Evolutionary conservation across 1,140 invertebrate species (phyloP), one percentile per base, ranked within the genome.

Genomic region (Tetraneura akinire): DNA sequence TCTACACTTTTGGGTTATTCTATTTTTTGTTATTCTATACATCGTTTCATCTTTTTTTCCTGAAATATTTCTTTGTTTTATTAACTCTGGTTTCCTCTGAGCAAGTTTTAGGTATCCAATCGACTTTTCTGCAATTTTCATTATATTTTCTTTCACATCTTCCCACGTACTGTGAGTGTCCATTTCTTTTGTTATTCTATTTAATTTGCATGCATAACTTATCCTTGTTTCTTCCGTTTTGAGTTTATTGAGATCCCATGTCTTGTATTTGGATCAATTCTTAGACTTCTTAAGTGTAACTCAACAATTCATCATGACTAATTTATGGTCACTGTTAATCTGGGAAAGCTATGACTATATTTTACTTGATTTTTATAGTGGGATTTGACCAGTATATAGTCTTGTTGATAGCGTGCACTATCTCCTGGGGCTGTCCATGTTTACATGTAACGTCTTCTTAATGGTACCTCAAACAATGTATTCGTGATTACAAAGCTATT

Each of bases 281-380:
- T 66, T 66, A 45, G 64, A 66, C 32, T 21, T 70, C 21, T 26
- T 26, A 10, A 70, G 32, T n/a, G n/a, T n/a, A n/a, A n/a, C n/a
- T n/a, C n/a, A n/a, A n/a, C n/a, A n/a, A n/a, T n/a, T n/a, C n/a
- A n/a, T n/a, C n/a, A n/a, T n/a, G n/a, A 37, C n/a, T n/a, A n/a
- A n/a, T 37, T 4, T 42, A 3, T 42, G 47, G 13, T 14, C 42
- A 10, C 11, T 21, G 16, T 8, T 47, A 26, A 47, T 70, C 21
- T 6, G 10, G 60, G 55, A 42, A 64, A 80, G n/a, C 60, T 80
- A 42, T 78, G 45, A 64, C 37, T 66, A n/a, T 47, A 80, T 80
- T 80, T 80, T 10, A 51, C 45, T 80, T 80, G 80, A 53, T 80
- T 80, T 53, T 64, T 81, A 66, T 53, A 74, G 13, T 45, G 16